phyloP scores from a whole-genome alignment of 2,113 vertebrate species.

The Lagopus muta region DNA sequence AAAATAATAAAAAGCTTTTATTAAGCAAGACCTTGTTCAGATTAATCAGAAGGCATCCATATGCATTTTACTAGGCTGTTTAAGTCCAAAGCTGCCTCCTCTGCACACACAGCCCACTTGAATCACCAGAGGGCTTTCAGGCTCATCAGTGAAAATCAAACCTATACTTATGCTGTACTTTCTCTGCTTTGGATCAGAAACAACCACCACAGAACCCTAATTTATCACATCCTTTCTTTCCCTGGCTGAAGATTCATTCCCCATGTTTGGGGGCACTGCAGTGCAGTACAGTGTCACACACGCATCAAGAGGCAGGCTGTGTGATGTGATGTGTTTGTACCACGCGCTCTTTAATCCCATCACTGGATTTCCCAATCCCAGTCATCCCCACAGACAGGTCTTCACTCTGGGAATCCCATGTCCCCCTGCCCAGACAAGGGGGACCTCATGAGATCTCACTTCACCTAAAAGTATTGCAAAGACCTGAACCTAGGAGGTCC shows the following conservation, averaged over 20 bases:
- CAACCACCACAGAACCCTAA: not conserved
- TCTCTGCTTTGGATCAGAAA: not conserved
- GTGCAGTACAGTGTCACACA: not conserved
- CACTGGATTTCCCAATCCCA: rapidly evolving
- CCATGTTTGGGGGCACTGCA: not conserved
- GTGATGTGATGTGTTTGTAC: not conserved
- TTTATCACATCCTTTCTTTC: not conserved
- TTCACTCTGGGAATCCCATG: not conserved
- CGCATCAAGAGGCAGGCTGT: not conserved
- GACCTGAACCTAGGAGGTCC: not conserved
- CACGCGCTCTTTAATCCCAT: not conserved
- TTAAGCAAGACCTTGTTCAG: not conserved
- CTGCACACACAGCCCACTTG: not conserved
- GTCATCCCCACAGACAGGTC: not conserved
- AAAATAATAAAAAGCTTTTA: not conserved
- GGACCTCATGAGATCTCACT: not conserved
- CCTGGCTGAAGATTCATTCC: not conserved
- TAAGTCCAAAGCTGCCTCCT: not conserved
- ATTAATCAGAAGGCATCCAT: not conserved
- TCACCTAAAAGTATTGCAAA: not conserved
- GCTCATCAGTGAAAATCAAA: not conserved
- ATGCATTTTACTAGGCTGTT: not conserved
- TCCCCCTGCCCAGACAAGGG: not conserved
- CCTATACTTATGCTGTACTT: not conserved
- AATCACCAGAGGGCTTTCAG: not conserved